phyloP scores from a whole-genome alignment of 2,888 invertebrate species.

The Sinotaia quadrata region DNA sequence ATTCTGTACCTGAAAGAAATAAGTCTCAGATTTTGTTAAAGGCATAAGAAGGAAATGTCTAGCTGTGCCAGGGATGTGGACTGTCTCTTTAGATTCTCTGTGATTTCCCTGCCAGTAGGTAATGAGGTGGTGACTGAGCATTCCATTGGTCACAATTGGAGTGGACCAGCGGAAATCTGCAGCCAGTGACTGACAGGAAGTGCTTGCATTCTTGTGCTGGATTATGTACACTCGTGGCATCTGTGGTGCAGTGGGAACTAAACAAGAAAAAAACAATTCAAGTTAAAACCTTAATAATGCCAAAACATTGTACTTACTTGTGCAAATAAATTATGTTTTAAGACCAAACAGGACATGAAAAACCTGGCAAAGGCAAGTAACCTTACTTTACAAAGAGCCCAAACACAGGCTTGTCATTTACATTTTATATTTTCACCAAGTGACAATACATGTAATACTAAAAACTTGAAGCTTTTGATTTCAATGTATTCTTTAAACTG shows the following conservation, averaged over 20 bases:
- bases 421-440: no score
- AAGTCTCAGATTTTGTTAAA: conserved; percentile 51
- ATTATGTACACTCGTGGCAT: conserved; percentile 83
- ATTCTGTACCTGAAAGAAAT: conserved; percentile 52
- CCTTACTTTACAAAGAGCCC: no score
- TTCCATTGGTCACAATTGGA: conserved; percentile 83
- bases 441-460: no score
- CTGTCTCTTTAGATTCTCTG: conserved; percentile 28
- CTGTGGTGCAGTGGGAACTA: conserved; percentile 82
- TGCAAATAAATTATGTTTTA: no score
- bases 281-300: no score
- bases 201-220: conserved; percentile 65
- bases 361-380: no score
- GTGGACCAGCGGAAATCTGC: conserved; percentile 86
- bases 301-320: no score
- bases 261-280: no score
- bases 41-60: conserved; percentile 56
- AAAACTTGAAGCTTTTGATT: no score
- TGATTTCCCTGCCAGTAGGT: conserved; percentile 50
- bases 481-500: no score
- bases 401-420: no score
- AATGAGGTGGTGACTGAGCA: conserved; percentile 82
- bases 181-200: conserved; percentile 67
- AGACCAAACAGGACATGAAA: no score
- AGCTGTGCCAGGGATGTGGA: conserved; percentile 43